phyloP scores from a whole-genome alignment of 2,888 invertebrate genomes.

The Lasioglossum malachurum region DNA sequence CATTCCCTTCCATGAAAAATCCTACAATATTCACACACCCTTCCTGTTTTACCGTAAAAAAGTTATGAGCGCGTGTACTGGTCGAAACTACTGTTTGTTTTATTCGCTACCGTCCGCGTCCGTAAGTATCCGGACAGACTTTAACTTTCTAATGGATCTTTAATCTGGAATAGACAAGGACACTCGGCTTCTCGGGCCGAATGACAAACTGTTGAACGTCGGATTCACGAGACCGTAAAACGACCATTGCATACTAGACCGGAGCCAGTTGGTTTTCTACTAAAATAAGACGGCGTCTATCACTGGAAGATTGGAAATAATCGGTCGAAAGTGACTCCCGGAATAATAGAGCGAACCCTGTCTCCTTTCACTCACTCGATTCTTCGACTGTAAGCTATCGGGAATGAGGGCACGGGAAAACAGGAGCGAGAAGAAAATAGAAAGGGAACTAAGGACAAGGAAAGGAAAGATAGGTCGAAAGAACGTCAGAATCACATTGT shows the following conservation, averaged over 20 bases:
- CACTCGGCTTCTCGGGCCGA: not conserved
- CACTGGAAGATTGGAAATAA: slow-evolving; percentile 78
- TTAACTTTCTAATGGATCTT: not conserved
- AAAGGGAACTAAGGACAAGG: slow-evolving; percentile 14
- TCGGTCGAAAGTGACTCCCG: slow-evolving; percentile 79
- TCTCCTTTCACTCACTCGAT: slow-evolving; percentile 16
- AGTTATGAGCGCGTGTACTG: not conserved
- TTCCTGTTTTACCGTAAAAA: not conserved
- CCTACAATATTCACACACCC: not conserved
- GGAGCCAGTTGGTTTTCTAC: slow-evolving; percentile 32
- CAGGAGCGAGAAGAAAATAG: not conserved
- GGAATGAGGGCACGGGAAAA: not conserved
- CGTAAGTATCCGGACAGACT: not conserved
- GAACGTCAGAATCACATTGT: slow-evolving; percentile 70
- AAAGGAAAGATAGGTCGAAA: slow-evolving; percentile 16
- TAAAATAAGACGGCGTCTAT: slow-evolving; percentile 70
- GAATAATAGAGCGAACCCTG: slow-evolving; percentile 71
- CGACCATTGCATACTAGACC: slow-evolving; percentile 18
- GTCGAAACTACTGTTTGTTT: not conserved
- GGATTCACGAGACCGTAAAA: not conserved
- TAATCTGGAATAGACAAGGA: not conserved
- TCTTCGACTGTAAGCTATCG: slow-evolving; percentile 40
- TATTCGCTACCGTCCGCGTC: not conserved
- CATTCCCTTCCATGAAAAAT: not conserved
- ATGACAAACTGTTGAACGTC: not conserved